Conservation (phyloP, 2,113 vertebrate species). For the Regulus satrapa region DNA sequence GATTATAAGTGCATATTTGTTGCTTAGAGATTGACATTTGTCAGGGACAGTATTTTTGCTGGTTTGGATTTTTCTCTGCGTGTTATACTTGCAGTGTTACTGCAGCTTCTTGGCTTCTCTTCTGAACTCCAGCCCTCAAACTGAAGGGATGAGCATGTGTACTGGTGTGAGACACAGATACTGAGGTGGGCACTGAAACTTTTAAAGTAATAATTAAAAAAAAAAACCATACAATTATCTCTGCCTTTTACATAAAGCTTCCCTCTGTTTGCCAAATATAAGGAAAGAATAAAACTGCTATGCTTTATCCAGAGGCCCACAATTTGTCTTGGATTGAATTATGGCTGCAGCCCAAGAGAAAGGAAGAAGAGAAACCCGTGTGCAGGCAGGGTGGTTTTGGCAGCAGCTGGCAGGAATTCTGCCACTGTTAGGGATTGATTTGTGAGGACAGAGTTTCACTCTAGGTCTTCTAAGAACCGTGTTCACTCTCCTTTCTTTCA, state of each 20-base stretch:
- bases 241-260: background rate
- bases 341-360: background rate
- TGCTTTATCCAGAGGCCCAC: background rate
- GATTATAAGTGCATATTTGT: background rate
- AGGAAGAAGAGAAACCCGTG: rapidly evolving
- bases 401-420: background rate
- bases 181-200: background rate
- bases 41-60: background rate
- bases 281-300: background rate
- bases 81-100: background rate
- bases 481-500: background rate
- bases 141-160: background rate
- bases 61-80: background rate
- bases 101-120: background rate
- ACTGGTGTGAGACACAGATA: background rate
- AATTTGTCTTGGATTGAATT: background rate
- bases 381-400: background rate
- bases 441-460: background rate
- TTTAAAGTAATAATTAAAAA: background rate
- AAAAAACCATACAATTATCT: too few relatives aligned
- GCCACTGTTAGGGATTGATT: background rate
- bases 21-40: background rate
- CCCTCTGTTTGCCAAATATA: background rate
- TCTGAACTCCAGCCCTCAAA: background rate
- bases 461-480: rapidly evolving